Percentiles rank a stretch among this genome's conserved stretches.
These are phyloP conservation scores for Tyria jacobaeae DNA, from an alignment of 2,888 invertebrate species.

Conservation along the genomic window DNA sequence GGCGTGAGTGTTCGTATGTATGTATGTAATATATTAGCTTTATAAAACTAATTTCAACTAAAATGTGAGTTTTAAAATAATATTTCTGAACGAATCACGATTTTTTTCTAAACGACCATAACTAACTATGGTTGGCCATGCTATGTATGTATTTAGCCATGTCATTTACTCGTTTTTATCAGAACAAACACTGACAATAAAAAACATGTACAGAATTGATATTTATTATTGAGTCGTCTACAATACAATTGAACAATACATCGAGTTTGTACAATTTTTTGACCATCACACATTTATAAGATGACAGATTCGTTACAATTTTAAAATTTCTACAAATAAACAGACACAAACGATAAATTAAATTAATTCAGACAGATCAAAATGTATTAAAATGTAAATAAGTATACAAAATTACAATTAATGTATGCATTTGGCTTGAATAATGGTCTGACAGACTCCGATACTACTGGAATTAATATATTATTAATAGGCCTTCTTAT, in stretches of 20 bases:
- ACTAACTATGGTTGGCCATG: too few relatives aligned
- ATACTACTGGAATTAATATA: too few relatives aligned
- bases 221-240: slow-evolving; percentile 31
- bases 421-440: not conserved
- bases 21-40: too few relatives aligned
- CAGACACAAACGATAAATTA: not conserved
- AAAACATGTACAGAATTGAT: slow-evolving; percentile 1
- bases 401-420: not conserved
- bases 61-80: too few relatives aligned
- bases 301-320: slow-evolving; percentile 17
- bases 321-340: not conserved
- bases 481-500: too few relatives aligned
- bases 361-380: not conserved
- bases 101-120: too few relatives aligned
- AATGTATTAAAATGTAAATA: not conserved
- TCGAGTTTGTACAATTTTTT: slow-evolving; percentile 1
- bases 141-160: too few relatives aligned
- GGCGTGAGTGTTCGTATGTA: too few relatives aligned
- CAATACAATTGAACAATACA: slow-evolving; percentile 9
- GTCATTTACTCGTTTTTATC: too few relatives aligned
- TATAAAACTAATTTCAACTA: too few relatives aligned
- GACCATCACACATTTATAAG: slow-evolving; percentile 19
- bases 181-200: not conserved
- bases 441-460: too few relatives aligned
- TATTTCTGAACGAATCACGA: too few relatives aligned